phyloP scores from a whole-genome alignment of 1,140 invertebrate genomes.

The Papilio xuthus region DNA sequence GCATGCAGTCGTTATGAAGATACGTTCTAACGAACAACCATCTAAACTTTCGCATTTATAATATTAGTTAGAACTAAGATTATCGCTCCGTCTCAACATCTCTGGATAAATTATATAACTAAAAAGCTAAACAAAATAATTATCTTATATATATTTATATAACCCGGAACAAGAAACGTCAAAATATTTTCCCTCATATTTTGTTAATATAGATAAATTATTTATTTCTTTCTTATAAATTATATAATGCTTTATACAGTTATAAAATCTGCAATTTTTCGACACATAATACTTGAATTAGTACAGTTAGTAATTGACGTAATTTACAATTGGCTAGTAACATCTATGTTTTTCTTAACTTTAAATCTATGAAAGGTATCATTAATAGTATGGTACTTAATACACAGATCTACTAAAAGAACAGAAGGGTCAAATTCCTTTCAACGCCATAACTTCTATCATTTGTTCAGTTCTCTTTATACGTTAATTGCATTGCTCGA shows the following conservation, averaged over 20 bases:
- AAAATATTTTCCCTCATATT: background rate
- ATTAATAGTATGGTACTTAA: background rate
- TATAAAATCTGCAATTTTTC: background rate
- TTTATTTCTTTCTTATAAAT: too few species aligned
- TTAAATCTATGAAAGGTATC: background rate
- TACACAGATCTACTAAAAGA: background rate
- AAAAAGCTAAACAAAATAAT: background rate
- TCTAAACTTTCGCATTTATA: too few species aligned
- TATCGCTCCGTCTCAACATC: background rate
- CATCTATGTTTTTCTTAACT: background rate
- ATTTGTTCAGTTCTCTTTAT: background rate
- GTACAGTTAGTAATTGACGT: background rate
- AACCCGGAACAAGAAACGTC: background rate
- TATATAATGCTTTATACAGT: too few species aligned
- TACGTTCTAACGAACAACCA: too few species aligned
- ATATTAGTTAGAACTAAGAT: too few species aligned
- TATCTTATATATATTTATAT: background rate
- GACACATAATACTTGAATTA: background rate
- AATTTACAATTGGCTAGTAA: background rate
- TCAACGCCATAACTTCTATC: background rate
- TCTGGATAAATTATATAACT: background rate
- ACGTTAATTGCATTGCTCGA: slow-evolving; percentile 7
- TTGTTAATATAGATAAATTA: too few species aligned
- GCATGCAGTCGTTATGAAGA: too few species aligned
- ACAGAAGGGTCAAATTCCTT: slow-evolving; percentile 12